phyloP scores from a whole-genome alignment of 2,113 vertebrate species.

The Candoia aspera region DNA sequence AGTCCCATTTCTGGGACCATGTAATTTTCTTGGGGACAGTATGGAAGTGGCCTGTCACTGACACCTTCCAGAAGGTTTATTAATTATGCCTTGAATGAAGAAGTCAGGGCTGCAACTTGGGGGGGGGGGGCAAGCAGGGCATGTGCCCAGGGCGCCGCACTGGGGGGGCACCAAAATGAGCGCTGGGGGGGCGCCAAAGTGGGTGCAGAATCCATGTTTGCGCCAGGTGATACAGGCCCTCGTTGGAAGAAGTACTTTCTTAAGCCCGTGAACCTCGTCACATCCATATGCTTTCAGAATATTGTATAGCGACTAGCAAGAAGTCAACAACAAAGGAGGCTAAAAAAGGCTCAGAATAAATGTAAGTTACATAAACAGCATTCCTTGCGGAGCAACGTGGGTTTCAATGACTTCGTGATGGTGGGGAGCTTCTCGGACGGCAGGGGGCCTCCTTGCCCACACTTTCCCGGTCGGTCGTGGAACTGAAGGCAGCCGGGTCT shows the following conservation, averaged over 20 bases:
- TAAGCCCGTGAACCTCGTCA: not conserved
- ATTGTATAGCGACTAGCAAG: not conserved
- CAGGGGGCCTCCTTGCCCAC: slow-evolving; percentile 52
- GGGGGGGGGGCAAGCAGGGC: no score
- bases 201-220: no score
- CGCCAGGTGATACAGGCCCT: no score
- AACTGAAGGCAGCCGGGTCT: not conserved
- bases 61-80: not conserved
- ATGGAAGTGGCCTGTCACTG: not conserved
- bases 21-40: not conserved
- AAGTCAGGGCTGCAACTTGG: no score
- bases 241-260: not conserved
- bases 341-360: not conserved
- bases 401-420: not conserved
- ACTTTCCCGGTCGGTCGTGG: not conserved
- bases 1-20: not conserved
- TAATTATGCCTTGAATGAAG: not conserved
- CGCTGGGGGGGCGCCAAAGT: no score
- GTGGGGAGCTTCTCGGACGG: slow-evolving; percentile 22
- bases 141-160: no score
- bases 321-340: not conserved
- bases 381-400: no score
- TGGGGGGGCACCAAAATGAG: no score
- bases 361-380: not conserved
- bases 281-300: not conserved